These are phyloP conservation scores for Cladopsammia gracilis DNA, from an alignment of 64 coral and sea anemone species.

Conservation along the genomic window DNA sequence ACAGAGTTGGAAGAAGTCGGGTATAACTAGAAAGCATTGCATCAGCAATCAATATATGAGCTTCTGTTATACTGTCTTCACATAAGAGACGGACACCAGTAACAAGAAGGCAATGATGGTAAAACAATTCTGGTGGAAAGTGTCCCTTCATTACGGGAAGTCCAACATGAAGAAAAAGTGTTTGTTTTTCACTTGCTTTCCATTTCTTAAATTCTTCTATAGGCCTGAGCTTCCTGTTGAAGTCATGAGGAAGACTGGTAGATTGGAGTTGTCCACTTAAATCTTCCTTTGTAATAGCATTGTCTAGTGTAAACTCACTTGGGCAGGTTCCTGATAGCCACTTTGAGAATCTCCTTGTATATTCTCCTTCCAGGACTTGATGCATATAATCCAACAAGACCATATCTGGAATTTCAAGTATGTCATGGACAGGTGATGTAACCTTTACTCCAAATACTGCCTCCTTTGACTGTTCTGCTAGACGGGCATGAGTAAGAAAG, in stretches of 20 bases:
- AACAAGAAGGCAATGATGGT: constrained; percentile 75
- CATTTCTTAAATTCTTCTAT: constrained; percentile 74
- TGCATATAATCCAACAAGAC: constrained; percentile 84
- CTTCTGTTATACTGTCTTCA: constrained; percentile 60
- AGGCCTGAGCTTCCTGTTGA: constrained; percentile 69
- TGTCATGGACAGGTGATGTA: constrained; percentile 48
- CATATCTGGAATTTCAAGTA: constrained; percentile 78
- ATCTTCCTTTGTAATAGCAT: not conserved
- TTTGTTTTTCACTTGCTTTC: constrained; percentile 85
- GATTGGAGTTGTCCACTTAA: constrained; percentile 27
- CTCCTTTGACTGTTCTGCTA: constrained; percentile 42
- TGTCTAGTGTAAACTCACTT: no score
- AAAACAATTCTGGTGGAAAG: constrained; percentile 74
- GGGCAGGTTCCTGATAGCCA: constrained; percentile 57
- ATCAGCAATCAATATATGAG: constrained; percentile 58
- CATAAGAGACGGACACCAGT: constrained; percentile 64
- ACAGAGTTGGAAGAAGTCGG: constrained; percentile 59
- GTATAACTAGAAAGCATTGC: constrained; percentile 63
- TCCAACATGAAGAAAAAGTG: constrained; percentile 76
- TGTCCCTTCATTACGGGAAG: not conserved
- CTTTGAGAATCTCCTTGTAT: constrained; percentile 80
- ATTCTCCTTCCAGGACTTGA: constrained; percentile 88
- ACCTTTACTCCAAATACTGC: constrained; percentile 53
- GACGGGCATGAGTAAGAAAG: constrained; percentile 54
- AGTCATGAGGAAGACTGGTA: constrained; percentile 76